Conservation (phyloP, 2,888 invertebrate species). For the Subacronicta megacephala region DNA sequence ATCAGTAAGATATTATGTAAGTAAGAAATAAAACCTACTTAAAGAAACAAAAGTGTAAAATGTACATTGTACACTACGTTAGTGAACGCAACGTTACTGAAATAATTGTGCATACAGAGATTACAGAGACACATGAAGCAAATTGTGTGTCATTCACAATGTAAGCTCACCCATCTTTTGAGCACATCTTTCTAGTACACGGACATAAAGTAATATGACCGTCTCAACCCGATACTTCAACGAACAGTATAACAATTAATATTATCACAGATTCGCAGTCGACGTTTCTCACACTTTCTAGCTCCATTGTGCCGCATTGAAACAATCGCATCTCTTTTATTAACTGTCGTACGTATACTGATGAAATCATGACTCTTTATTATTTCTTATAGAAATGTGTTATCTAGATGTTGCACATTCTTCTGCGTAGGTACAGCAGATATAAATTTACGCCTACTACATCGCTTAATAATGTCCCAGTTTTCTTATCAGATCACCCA, state of each 20-base stretch:
- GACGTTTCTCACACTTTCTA: conserved; percentile 87
- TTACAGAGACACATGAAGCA: conserved; percentile 38
- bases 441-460: conserved; percentile 35
- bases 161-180: conserved; percentile 49
- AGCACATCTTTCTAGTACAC: conserved; percentile 58
- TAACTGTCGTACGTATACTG: conserved; percentile 64
- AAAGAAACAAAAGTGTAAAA: too few species aligned
- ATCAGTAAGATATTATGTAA: too few species aligned
- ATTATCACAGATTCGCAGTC: conserved; percentile 71
- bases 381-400: conserved; percentile 55
- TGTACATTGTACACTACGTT: too few species aligned
- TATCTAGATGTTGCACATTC: conserved; percentile 52
- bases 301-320: conserved; percentile 79
- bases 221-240: conserved; percentile 53
- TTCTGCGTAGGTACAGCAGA: conserved; percentile 29
- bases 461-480: not conserved
- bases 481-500: too few species aligned
- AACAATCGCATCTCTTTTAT: conserved; percentile 78
- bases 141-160: conserved; percentile 32
- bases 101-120: conserved; percentile 20
- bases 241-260: conserved; percentile 77
- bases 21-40: too few species aligned
- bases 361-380: conserved; percentile 70
- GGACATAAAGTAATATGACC: conserved; percentile 48
- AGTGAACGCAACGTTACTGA: too few species aligned